Percentiles rank a stretch among this genome's conserved stretches.
Evolutionary conservation across 23 tunicate genomes (phyloP).

Genomic region (Phallusia fumigata): DNA sequence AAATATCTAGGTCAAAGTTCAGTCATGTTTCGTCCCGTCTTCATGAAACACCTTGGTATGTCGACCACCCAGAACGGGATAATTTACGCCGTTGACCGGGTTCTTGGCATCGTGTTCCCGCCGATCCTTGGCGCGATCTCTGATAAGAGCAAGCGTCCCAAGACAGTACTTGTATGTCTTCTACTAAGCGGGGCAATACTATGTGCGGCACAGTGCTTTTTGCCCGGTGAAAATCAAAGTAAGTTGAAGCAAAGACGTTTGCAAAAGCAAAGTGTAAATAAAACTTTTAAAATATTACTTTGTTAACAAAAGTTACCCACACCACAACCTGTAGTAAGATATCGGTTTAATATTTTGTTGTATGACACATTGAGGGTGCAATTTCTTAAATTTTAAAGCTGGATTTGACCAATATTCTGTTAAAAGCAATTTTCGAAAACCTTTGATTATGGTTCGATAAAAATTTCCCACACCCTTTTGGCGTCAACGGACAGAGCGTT

Average conservation of each 20-base stretch:
- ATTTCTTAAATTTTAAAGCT: too few relatives aligned
- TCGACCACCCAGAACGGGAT: conserved; percentile 65
- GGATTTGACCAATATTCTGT: too few relatives aligned
- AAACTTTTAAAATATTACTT: too few relatives aligned
- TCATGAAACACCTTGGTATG: conserved; percentile 56
- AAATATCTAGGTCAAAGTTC: conserved; percentile 18
- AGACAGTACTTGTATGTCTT: neutral
- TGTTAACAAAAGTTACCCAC: too few relatives aligned
- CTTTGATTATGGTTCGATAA: too few relatives aligned
- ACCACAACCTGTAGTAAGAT: too few relatives aligned
- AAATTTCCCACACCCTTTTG: too few relatives aligned
- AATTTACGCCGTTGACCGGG: conserved; percentile 38
- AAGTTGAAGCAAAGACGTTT: neutral
- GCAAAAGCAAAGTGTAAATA: too few relatives aligned
- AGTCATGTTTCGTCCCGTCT: conserved; percentile 33
- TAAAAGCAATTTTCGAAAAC: too few relatives aligned
- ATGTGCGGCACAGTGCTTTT: neutral
- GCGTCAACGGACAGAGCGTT: too few relatives aligned
- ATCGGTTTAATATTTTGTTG: too few relatives aligned
- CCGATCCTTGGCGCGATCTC: conserved; percentile 40
- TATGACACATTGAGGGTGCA: too few relatives aligned
- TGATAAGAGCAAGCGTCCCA: conserved; percentile 43
- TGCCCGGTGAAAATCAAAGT: neutral
- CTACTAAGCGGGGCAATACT: conserved; percentile 24
- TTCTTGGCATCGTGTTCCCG: conserved; percentile 42